Percentiles rank a stretch among this genome's conserved stretches.
Conservation (phyloP, 1,140 invertebrate species). For the Acromyrmex charruanus region DNA sequence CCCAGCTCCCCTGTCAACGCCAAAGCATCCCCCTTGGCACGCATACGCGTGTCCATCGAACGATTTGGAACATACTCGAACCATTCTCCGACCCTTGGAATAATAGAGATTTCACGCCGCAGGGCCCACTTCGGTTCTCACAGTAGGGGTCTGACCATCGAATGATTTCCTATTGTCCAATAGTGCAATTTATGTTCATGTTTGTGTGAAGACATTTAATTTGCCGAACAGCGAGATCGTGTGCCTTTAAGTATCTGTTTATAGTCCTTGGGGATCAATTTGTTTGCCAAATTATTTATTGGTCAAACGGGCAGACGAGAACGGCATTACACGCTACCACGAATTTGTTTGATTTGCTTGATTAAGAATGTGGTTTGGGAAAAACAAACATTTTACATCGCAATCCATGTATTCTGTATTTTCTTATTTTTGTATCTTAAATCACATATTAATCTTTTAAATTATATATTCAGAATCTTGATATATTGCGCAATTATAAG, state of each 20-base stretch:
- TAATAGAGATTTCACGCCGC: slow-evolving; percentile 87
- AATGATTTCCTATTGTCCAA: slow-evolving; percentile 77
- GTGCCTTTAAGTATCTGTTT: slow-evolving; percentile 86
- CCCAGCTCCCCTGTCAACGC: slow-evolving; percentile 79
- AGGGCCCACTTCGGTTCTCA: slow-evolving; percentile 84
- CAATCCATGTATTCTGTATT: not conserved
- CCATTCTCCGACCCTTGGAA: slow-evolving; percentile 76
- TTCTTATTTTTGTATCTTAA: slow-evolving; percentile 10
- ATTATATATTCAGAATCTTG: not conserved
- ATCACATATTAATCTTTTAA: not conserved
- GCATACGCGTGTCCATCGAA: slow-evolving; percentile 43
- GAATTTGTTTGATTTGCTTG: slow-evolving; percentile 81
- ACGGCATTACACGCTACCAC: slow-evolving; percentile 80
- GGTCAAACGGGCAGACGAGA: slow-evolving; percentile 84
- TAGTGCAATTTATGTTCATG: not conserved
- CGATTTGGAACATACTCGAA: slow-evolving; percentile 70
- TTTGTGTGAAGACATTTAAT: slow-evolving; percentile 35
- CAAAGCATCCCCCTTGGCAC: slow-evolving; percentile 75
- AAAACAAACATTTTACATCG: slow-evolving; percentile 77
- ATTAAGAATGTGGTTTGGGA: slow-evolving; percentile 80
- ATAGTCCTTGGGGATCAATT: slow-evolving; percentile 86
- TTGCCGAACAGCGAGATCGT: slow-evolving; percentile 65
- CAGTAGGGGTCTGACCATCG: slow-evolving; percentile 81
- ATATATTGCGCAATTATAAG: not conserved
- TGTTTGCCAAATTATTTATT: slow-evolving; percentile 87